These are phyloP conservation scores for Vicugna pacos DNA, from an alignment of 2,113 vertebrate species.

Conservation along the genomic window DNA sequence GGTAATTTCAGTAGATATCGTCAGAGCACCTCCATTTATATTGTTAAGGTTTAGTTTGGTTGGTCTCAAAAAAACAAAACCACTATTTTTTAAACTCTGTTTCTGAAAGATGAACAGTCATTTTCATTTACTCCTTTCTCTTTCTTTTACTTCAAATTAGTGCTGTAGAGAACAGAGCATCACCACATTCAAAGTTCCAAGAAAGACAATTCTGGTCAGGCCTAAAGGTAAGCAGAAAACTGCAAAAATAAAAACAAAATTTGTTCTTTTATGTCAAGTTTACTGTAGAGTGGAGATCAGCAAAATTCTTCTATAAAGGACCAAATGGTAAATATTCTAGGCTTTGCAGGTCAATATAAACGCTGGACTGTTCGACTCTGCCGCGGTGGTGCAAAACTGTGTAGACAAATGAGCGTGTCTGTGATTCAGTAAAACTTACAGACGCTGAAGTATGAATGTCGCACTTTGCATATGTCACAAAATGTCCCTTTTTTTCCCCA, in stretches of 20 bases:
- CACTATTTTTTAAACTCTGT: not conserved
- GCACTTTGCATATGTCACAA: not conserved
- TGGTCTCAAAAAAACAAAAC: not conserved
- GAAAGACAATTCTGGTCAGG: constrained; percentile 93
- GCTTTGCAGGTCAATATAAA: not conserved
- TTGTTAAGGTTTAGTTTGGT: not conserved
- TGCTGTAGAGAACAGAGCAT: constrained; percentile 88
- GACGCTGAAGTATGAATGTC: not conserved
- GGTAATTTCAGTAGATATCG: constrained; percentile 1
- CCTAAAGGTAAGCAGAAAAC: constrained; percentile 90
- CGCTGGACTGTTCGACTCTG: not conserved
- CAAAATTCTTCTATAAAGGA: not conserved
- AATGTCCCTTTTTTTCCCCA: not conserved
- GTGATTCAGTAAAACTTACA: not conserved
- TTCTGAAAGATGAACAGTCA: constrained; percentile 34
- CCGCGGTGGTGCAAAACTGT: not conserved
- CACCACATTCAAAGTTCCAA: constrained; percentile 90
- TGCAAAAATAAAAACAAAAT: not conserved
- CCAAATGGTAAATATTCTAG: not conserved
- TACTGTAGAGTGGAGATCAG: not conserved
- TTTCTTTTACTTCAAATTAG: constrained; percentile 80
- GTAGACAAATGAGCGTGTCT: not conserved
- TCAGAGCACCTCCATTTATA: not conserved
- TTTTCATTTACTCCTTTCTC: constrained; percentile 25
- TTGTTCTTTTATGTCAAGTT: not conserved